Percentiles rank a stretch among this genome's conserved stretches.
phyloP scores from a whole-genome alignment of 2,797 vertebrate genomes.

The Tachyglossus aculeatus region DNA sequence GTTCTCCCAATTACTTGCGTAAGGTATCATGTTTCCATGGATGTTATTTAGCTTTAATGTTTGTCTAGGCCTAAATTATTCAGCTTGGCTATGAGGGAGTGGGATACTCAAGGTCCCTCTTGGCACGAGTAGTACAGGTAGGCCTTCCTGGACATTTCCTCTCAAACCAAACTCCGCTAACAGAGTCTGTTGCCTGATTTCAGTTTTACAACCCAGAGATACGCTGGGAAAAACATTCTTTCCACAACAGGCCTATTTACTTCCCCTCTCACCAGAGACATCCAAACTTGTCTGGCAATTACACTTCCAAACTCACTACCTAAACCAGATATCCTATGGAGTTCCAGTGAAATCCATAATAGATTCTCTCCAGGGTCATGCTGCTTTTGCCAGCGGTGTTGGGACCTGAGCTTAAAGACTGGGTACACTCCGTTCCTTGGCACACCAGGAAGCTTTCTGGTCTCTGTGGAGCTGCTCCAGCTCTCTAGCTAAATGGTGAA shows the following conservation, averaged over 20 bases:
- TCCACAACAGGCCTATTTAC: constrained; percentile 58
- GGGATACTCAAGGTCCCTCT: neutral
- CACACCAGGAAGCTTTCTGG: no score
- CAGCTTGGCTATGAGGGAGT: constrained; percentile 21
- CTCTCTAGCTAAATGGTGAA: no score
- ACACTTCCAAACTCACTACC: constrained; percentile 37
- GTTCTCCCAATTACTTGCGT: no score
- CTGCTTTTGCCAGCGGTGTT: constrained; percentile 47
- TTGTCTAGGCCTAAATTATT: constrained; percentile 20
- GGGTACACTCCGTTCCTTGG: no score
- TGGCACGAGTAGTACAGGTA: neutral
- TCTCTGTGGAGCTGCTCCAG: no score
- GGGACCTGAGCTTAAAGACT: constrained; percentile 1
- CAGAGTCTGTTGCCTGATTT: constrained; percentile 8
- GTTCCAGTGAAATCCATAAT: constrained; percentile 41
- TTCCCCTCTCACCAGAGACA: constrained; percentile 34
- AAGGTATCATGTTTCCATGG: no score
- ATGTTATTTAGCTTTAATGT: neutral
- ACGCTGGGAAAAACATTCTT: constrained; percentile 24
- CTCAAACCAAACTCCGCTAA: no score
- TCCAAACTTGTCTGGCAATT: constrained; percentile 45
- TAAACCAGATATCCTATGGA: constrained; percentile 53
- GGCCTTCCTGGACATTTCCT: no score
- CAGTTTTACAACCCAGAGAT: constrained; percentile 10
- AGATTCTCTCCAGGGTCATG: constrained; percentile 52